These are phyloP conservation scores for Triplophysa siluroides DNA, from an alignment of 2,113 vertebrate genomes.

Conservation along the genomic window DNA sequence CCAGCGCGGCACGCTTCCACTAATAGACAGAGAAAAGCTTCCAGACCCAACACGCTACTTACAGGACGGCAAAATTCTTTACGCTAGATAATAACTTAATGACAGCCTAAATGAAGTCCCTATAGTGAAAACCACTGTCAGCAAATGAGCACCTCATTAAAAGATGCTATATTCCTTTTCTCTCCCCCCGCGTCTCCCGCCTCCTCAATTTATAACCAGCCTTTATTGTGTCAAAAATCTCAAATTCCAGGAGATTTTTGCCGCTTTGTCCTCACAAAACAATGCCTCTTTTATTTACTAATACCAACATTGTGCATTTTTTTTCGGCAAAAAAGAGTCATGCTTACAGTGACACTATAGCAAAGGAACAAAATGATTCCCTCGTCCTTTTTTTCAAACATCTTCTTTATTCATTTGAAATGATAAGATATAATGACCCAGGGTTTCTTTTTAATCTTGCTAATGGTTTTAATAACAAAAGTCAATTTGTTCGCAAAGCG, in stretches of 20 bases:
- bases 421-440: conserved; percentile 41
- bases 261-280: conserved; percentile 44
- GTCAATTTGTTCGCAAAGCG: not conserved
- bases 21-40: conserved; percentile 83
- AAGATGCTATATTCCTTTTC: conserved; percentile 54
- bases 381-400: not conserved
- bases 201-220: conserved; percentile 43
- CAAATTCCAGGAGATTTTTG: conserved; percentile 50
- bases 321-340: too few species aligned
- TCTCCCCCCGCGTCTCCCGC: not conserved
- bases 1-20: conserved; percentile 86
- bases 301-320: conserved; percentile 46
- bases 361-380: conserved; percentile 41
- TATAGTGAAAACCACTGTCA: conserved; percentile 63
- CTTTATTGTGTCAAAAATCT: conserved; percentile 51
- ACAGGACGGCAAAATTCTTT: conserved; percentile 64
- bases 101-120: conserved; percentile 68
- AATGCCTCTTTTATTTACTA: conserved; percentile 23
- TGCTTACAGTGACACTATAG: conserved; percentile 29
- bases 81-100: conserved; percentile 68
- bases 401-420: conserved; percentile 16
- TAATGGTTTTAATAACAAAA: conserved; percentile 47
- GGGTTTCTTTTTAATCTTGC: conserved; percentile 53
- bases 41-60: conserved; percentile 64
- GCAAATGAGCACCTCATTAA: conserved; percentile 67